Base-by-base conservation (phyloP, 2,113 vertebrate genomes). In the Verasper variegatus region DNA sequence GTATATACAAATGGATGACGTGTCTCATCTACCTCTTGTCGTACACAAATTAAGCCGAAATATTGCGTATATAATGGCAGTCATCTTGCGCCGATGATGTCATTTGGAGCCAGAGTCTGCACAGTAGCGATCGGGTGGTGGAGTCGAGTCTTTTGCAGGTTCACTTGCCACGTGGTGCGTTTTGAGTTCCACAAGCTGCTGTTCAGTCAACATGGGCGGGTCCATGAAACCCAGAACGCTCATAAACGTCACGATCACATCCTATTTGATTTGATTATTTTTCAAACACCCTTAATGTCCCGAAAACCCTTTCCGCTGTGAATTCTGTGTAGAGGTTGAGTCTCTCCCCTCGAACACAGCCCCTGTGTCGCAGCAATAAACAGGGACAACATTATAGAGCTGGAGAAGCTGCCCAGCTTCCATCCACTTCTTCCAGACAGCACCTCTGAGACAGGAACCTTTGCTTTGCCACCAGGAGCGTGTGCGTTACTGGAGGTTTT, bases 181-280 rank as follows among this genome's bases (percentile, higher is more conserved):
- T 95, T 95, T 66, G 93, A 95, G 68, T 80, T 89, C 68, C 94
- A 95, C 85, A 96, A 95, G 92, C 91, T 95, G 26, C 92, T 96
- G 7, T 94, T 95, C 89, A 23, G 92, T 95, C 73, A 94, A 94
- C 86, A 91, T 92, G 93, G 92, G 95, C 0, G 95, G 95, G 61
- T 95, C 94, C 89, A 94, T 74, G 94, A 62, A 59, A 59, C 27
- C 55, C 71, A 67, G 14, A 68, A 49, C 51, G 51, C 71, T 23
- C 66, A 66, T 71, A 40, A 17, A 61, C 71, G 49, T 21, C 27
- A 24, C 45, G 27, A 64, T 76, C 72, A 37, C 12, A n/a, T 69
- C 51, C 67, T 7, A 21, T 80, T 74, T 67, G 68, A 68, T 80
- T 68, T 24, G 5, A 68, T 37, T 20, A 52, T 35, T 45, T 68